Percentiles rank a stretch among this genome's conserved stretches.
Conservation (phyloP, 2,888 invertebrate species). For the Alentia gelatinosa region DNA sequence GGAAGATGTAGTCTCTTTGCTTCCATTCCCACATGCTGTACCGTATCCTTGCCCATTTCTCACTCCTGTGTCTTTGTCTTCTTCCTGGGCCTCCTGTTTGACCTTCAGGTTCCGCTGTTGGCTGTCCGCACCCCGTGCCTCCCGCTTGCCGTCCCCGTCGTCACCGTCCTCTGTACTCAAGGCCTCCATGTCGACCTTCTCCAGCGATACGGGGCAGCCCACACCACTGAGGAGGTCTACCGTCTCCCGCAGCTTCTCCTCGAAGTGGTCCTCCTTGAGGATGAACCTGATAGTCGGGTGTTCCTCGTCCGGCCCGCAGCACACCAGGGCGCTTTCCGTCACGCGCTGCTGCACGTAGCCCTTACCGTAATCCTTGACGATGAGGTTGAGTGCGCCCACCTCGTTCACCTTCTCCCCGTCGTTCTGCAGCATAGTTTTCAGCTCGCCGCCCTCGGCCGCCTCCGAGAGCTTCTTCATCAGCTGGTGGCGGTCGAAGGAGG, state of each 20-base stretch:
- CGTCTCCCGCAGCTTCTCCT: slow-evolving; percentile 14
- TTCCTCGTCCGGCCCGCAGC: background rate
- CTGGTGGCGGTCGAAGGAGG: background rate
- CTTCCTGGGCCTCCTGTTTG: too few relatives aligned
- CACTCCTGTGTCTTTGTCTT: too few relatives aligned
- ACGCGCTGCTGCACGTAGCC: slow-evolving; percentile 22
- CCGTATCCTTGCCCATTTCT: too few relatives aligned
- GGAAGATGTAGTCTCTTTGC: too few relatives aligned
- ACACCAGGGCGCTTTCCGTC: background rate
- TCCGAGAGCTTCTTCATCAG: slow-evolving; percentile 32
- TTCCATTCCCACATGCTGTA: too few relatives aligned
- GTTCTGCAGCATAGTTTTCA: slow-evolving; percentile 21
- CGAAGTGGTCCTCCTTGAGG: slow-evolving; percentile 29
- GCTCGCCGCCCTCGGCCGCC: slow-evolving; percentile 9
- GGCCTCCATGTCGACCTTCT: slow-evolving; percentile 5
- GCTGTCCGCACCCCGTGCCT: too few relatives aligned
- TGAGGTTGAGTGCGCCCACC: slow-evolving; percentile 7
- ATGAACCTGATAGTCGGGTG: slow-evolving; percentile 27
- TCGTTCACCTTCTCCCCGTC: slow-evolving; percentile 37
- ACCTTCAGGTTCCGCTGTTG: too few relatives aligned
- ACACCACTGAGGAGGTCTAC: slow-evolving; percentile 21
- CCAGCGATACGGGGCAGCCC: slow-evolving; percentile 28
- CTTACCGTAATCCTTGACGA: slow-evolving; percentile 25
- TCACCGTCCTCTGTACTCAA: background rate
- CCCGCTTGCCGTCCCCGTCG: background rate